Percentiles rank a stretch among this genome's conserved stretches.
Conservation (phyloP, 2,888 invertebrate species). For the Hyppa rectilinea region DNA sequence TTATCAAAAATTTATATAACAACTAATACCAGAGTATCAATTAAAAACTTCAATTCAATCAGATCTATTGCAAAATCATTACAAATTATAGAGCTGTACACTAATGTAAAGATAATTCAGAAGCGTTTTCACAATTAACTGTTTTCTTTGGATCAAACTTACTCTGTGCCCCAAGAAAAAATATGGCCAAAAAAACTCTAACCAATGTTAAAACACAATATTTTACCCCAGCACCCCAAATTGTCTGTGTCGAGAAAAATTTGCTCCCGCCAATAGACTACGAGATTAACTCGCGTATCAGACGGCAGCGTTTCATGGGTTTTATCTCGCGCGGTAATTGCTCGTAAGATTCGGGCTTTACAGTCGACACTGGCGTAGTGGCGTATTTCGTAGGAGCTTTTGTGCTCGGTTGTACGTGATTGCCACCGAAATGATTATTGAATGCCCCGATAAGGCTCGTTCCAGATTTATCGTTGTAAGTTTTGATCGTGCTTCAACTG, state of each 20-base stretch:
- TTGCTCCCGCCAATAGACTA: constrained; percentile 69
- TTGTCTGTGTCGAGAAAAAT: constrained; percentile 68
- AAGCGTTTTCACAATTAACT: no score
- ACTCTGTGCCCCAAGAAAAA: constrained; percentile 24
- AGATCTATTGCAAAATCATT: no score
- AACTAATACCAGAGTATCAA: no score
- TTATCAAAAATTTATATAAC: no score
- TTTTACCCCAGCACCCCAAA: constrained; percentile 53
- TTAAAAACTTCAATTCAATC: no score
- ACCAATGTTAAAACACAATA: constrained; percentile 55
- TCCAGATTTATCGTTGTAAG: constrained; percentile 65
- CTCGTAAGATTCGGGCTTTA: constrained; percentile 84
- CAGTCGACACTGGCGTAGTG: constrained; percentile 74
- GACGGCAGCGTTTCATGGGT: constrained; percentile 78
- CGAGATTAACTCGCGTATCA: constrained; percentile 73
- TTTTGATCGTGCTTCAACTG: constrained; percentile 63
- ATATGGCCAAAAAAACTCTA: constrained; percentile 22
- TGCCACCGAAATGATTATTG: constrained; percentile 77
- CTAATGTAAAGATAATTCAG: no score
- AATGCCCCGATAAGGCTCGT: constrained; percentile 72
- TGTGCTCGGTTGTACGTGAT: constrained; percentile 77
- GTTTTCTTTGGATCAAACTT: no score
- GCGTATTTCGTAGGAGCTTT: constrained; percentile 75
- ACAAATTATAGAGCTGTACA: no score
- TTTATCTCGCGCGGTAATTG: constrained; percentile 84